These are phyloP conservation scores for Enteromius afrohamiltoni DNA, from an alignment of 2,797 vertebrate genomes.

Conservation along the genomic window DNA sequence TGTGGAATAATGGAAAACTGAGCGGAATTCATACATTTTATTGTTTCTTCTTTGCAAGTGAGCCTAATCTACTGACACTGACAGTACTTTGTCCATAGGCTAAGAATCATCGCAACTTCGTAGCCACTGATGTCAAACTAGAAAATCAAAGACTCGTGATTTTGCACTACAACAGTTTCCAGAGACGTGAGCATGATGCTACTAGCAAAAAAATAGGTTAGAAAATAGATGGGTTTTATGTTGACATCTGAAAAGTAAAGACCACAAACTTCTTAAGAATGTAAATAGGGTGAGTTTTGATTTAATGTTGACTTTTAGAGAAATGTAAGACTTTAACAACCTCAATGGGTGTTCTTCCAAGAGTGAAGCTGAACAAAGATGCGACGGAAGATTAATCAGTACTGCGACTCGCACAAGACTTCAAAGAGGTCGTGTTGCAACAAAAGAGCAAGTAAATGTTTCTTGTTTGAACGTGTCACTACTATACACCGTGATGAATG, in stretches of 20 bases:
- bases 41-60: neutral
- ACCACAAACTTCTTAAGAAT: neutral
- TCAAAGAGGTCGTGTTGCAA: constrained; percentile 13
- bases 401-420: constrained; percentile 5
- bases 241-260: neutral
- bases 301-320: neutral
- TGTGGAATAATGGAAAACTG: neutral
- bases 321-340: neutral
- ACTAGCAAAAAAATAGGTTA: neutral
- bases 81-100: neutral
- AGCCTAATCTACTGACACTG: neutral
- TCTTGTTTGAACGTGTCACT: constrained; percentile 36
- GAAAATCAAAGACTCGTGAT: neutral
- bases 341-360: constrained; percentile 6
- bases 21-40: neutral
- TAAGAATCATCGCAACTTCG: neutral
- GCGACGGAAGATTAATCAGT: constrained; percentile 27
- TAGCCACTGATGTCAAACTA: neutral
- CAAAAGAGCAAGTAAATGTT: constrained; percentile 50
- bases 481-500: constrained; percentile 25
- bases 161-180: neutral
- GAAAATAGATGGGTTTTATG: neutral
- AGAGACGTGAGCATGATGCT: neutral
- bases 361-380: constrained; percentile 30
- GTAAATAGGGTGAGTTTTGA: neutral